These are phyloP conservation scores for Trachelipus rathkii DNA, from an alignment of 1,140 invertebrate genomes.

Conservation along the genomic window DNA sequence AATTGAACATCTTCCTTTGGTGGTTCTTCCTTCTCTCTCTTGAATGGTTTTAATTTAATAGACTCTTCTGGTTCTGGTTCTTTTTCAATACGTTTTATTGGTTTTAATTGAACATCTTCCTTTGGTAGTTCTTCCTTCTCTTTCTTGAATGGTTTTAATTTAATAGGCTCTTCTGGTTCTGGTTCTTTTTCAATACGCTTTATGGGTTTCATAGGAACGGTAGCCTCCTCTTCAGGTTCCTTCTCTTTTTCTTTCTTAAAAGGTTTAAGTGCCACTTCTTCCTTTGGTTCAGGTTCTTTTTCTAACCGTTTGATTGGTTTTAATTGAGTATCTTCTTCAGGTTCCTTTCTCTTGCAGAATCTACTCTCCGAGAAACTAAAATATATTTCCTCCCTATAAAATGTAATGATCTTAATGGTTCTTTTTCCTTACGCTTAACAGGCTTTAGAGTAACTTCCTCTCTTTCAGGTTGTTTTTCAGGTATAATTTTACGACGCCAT, in stretches of 20 bases:
- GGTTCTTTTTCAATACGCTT: slow-evolving; percentile 10
- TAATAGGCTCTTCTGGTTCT: neutral
- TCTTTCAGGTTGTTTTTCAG: slow-evolving; percentile 24
- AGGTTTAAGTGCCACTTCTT: slow-evolving; percentile 33
- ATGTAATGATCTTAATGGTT: slow-evolving; percentile 25
- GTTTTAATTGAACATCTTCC: slow-evolving; percentile 22
- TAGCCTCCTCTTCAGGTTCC: slow-evolving; percentile 24
- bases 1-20: slow-evolving; percentile 12
- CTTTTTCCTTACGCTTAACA: slow-evolving; percentile 15
- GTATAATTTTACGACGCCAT: slow-evolving; percentile 16
- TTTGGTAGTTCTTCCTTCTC: neutral
- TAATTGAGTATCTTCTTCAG: slow-evolving; percentile 16
- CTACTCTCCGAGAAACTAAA: slow-evolving; percentile 26
- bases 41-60: slow-evolving; percentile 20
- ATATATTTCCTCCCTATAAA: slow-evolving; percentile 25
- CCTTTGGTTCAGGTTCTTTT: slow-evolving; percentile 28
- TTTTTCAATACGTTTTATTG: neutral
- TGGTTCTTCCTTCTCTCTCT: slow-evolving; percentile 20
- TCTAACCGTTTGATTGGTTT: slow-evolving; percentile 22
- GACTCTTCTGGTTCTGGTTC: slow-evolving; percentile 22
- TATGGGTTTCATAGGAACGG: slow-evolving; percentile 25
- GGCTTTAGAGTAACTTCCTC: slow-evolving; percentile 30
- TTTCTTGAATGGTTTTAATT: slow-evolving; percentile 14
- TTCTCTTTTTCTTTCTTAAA: neutral
- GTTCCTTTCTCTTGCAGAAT: neutral